Percentiles rank a stretch among this genome's conserved stretches.
Conservation (phyloP, 2,888 invertebrate species). For the Bugulina stolonifera region DNA sequence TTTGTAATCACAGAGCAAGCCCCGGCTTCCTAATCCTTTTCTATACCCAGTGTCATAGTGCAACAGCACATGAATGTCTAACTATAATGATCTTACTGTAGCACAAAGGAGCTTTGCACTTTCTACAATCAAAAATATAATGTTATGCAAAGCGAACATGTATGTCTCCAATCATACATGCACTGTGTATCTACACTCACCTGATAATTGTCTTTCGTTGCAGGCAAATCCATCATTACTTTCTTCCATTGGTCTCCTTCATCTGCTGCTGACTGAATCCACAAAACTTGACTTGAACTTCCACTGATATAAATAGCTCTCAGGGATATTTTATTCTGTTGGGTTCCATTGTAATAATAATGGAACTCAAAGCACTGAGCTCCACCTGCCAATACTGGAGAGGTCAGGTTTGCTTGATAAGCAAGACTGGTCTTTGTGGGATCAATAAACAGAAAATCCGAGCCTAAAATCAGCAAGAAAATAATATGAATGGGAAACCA, state of each 20-base stretch:
- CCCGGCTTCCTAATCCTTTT: too few relatives aligned
- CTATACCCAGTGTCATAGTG: too few relatives aligned
- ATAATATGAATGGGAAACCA: too few relatives aligned
- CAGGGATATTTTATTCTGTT: not conserved
- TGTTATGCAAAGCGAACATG: not conserved
- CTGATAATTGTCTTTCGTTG: not conserved
- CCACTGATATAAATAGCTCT: not conserved
- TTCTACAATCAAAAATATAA: not conserved
- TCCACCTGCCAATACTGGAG: not conserved
- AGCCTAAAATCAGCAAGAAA: not conserved
- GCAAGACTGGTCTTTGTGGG: too few relatives aligned
- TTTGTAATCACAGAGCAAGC: too few relatives aligned
- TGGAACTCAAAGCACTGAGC: slow-evolving; percentile 5
- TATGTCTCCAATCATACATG: not conserved
- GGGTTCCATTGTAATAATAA: not conserved
- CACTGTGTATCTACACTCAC: too few relatives aligned
- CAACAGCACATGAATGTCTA: too few relatives aligned
- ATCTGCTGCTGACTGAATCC: slow-evolving; percentile 8
- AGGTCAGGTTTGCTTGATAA: not conserved
- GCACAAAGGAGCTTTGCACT: too few relatives aligned
- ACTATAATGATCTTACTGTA: too few relatives aligned
- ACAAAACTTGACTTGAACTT: not conserved
- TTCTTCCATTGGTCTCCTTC: not conserved
- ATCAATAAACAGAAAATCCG: not conserved
- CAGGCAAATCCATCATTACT: not conserved